Base-by-base conservation (phyloP, 2,888 invertebrate genomes). In the Apamea sordens region DNA sequence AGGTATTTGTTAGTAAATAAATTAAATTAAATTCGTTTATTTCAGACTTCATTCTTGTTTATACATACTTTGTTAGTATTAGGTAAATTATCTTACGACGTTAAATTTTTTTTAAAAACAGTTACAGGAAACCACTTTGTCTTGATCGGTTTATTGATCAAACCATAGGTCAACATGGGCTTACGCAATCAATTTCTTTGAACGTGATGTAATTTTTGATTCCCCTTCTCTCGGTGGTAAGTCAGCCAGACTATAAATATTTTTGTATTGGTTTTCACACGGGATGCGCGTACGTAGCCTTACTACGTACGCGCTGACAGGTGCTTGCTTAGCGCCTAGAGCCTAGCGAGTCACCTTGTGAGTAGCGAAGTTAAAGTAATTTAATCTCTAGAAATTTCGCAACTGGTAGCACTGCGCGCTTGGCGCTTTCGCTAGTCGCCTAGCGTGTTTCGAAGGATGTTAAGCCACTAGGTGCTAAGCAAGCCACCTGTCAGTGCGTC, bases 201-300 rank as follows among this genome's bases (percentile, higher is more conserved):
- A 1, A 64, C 53, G 63, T 74, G 79, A 64, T 56, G 4, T n/a
- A 36, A 18, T 15, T 81, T 81, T 81, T 81, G n/a, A 74, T 81
- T 56, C 6, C 7, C 56, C 3, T 6, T n/a, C n/a, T 44, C 10
- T 61, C 41, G 18, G 4, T 4, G 13, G 8, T 44, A 47, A 6
- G 18, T 10, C 1, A 15, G 18, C n/a, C 4, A 28, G 4, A 15
- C 32, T 24, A 32, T 56, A 47, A 47, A 56, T 56, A 47, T 56
- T 18, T 5, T 18, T 36, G 6, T 28, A 11, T 28, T 36, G 15
- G 36, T 18, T 18, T 63, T 53, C 15, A 44, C 18, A 32, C 7
- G 10, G 28, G 7, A 15, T 15, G 5, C 18, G 24, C n/a, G n/a
- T n/a, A n/a, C n/a, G n/a, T n/a, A n/a, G n/a, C n/a, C n/a, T n/a